A percentile compares a stretch with the other conserved stretches of the same genome.
Evolutionary conservation across 2,113 vertebrate genomes (phyloP).

Genomic region (Neotragus pygmaeus): DNA sequence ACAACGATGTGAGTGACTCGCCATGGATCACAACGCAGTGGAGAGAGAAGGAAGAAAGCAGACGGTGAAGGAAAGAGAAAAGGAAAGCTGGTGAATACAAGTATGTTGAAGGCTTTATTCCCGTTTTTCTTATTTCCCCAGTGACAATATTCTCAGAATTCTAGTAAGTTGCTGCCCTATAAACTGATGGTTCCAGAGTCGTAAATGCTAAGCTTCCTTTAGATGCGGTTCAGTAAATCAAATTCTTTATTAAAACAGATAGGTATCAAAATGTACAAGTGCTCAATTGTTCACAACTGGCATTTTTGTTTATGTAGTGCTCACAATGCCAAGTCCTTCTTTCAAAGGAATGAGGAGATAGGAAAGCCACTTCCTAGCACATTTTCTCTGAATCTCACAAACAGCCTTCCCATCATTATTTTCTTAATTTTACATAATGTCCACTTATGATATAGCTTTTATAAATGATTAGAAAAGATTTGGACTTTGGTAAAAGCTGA

Average conservation of each 20-base stretch:
- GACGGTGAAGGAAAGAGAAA: neutral
- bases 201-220: neutral
- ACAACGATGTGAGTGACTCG: neutral
- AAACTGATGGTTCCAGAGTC: neutral
- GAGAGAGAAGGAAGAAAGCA: neutral
- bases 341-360: neutral
- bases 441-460: neutral
- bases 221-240: neutral
- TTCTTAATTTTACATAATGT: neutral
- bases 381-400: neutral
- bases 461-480: neutral
- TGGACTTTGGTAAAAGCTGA: neutral
- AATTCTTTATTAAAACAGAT: neutral
- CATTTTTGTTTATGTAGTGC: neutral
- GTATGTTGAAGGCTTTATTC: neutral
- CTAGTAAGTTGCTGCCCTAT: neutral
- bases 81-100: neutral
- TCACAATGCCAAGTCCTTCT: neutral
- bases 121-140: neutral
- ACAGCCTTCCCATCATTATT: too few species aligned
- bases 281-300: neutral
- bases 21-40: fast-evolving
- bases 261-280: neutral
- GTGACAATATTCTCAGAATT: neutral
- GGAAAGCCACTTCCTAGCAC: neutral